Evolutionary conservation across 2,888 invertebrate species (phyloP).

Genomic region (Pyrochroa serraticornis): DNA sequence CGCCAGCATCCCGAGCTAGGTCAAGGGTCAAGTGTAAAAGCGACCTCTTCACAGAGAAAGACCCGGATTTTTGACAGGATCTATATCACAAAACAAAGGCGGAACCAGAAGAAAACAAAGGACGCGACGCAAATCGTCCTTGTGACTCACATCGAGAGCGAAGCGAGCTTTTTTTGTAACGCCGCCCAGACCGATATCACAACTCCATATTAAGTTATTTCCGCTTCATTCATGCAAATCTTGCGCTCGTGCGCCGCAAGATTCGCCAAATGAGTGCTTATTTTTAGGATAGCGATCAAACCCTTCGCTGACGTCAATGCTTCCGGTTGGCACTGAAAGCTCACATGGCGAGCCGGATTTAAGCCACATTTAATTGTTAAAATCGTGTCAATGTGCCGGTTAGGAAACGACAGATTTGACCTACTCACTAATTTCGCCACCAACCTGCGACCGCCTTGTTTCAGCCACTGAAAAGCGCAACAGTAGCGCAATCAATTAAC

Average conservation of each 20-base stretch:
- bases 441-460: no score
- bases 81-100: constrained; percentile 2
- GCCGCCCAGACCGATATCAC: constrained; percentile 4
- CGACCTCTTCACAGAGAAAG: neutral
- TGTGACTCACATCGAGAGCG: constrained; percentile 13
- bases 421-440: no score
- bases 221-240: constrained; percentile 17
- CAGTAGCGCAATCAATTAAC: no score
- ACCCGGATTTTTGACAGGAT: neutral
- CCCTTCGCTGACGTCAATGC: constrained; percentile 21
- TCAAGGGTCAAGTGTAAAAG: constrained; percentile 28
- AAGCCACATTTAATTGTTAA: no score
- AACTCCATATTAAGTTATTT: constrained; percentile 20
- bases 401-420: no score
- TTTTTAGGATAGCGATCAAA: constrained; percentile 15
- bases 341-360: neutral
- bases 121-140: constrained; percentile 9
- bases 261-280: constrained; percentile 3
- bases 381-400: no score
- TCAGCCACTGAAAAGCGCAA: no score
- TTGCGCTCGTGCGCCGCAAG: constrained; percentile 6
- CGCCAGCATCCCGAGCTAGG: constrained; percentile 11
- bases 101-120: constrained; percentile 1
- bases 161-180: constrained; percentile 2
- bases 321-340: constrained; percentile 24